Conservation (phyloP, 2,888 invertebrate genomes). For the Crematogaster levior region DNA sequence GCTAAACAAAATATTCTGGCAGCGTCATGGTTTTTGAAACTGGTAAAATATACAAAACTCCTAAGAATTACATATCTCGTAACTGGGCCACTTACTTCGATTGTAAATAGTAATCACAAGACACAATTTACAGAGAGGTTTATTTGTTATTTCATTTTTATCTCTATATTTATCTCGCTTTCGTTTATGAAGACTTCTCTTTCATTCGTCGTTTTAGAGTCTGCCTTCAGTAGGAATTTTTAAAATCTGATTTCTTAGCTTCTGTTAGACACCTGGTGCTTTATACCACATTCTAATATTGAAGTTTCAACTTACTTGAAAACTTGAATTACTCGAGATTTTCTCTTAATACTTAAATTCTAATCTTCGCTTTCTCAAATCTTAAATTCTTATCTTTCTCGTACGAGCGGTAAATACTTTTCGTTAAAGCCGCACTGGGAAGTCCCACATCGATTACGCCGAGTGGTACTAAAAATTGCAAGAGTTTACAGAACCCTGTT, state of each 20-base stretch:
- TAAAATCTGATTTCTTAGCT: neutral
- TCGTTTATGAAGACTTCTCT: neutral
- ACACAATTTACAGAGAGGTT: neutral
- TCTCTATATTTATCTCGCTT: no score
- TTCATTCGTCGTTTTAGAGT: neutral
- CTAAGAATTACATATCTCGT: neutral
- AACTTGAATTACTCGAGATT: neutral
- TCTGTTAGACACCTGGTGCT: neutral
- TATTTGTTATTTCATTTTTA: neutral
- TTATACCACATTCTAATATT: neutral
- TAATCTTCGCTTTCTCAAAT: neutral
- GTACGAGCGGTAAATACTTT: neutral
- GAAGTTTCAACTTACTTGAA: neutral
- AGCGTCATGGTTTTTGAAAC: constrained; percentile 29
- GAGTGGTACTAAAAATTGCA: constrained; percentile 38
- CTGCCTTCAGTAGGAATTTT: neutral
- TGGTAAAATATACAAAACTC: constrained; percentile 11
- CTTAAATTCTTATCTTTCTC: constrained; percentile 9
- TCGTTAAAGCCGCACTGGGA: neutral
- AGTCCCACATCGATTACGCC: constrained; percentile 12
- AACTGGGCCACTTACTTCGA: neutral
- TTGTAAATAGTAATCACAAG: neutral
- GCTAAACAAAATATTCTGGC: constrained; percentile 8
- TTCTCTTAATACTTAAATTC: neutral
- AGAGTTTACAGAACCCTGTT: constrained; percentile 12